Evolutionary conservation across 2,888 invertebrate genomes (phyloP).

Genomic region (Spilosoma lubricipeda): DNA sequence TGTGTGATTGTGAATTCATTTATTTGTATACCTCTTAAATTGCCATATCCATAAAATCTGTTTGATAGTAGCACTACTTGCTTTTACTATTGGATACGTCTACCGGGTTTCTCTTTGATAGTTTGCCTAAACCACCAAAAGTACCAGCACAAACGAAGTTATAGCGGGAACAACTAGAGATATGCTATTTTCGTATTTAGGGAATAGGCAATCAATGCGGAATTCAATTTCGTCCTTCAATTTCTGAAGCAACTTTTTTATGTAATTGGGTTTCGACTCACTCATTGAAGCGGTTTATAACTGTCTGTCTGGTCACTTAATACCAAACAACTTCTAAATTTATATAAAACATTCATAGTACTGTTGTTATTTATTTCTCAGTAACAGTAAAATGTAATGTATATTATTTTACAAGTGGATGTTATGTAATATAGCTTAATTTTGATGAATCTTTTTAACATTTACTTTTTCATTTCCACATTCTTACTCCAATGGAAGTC

Average conservation of each 20-base stretch:
- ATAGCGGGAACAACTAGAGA: conserved; percentile 17
- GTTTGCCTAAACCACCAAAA: conserved; percentile 20
- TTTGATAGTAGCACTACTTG: conserved; percentile 18
- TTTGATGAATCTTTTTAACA: too few relatives aligned
- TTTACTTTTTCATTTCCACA: too few relatives aligned
- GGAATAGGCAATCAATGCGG: conserved; percentile 35
- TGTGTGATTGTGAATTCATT: conserved; percentile 32
- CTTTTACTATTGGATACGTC: conserved; percentile 26
- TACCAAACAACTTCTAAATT: neutral
- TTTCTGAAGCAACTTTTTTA: conserved; percentile 19
- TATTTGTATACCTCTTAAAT: conserved; percentile 23
- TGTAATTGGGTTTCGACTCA: conserved; percentile 27
- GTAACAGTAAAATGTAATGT: too few relatives aligned
- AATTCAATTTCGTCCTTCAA: conserved; percentile 22
- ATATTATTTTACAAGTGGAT: neutral
- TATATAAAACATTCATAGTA: neutral
- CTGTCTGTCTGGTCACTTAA: neutral
- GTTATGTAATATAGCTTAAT: too few relatives aligned
- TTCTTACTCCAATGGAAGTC: too few relatives aligned
- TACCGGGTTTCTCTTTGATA: conserved; percentile 31
- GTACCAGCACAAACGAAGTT: conserved; percentile 22
- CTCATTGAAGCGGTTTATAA: conserved; percentile 25
- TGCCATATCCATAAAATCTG: conserved; percentile 27
- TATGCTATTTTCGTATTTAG: conserved; percentile 34
- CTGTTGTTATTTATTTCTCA: neutral